Evolutionary conservation across 1,140 invertebrate species (phyloP).

Genomic region (Drosophila lacertosa): DNA sequence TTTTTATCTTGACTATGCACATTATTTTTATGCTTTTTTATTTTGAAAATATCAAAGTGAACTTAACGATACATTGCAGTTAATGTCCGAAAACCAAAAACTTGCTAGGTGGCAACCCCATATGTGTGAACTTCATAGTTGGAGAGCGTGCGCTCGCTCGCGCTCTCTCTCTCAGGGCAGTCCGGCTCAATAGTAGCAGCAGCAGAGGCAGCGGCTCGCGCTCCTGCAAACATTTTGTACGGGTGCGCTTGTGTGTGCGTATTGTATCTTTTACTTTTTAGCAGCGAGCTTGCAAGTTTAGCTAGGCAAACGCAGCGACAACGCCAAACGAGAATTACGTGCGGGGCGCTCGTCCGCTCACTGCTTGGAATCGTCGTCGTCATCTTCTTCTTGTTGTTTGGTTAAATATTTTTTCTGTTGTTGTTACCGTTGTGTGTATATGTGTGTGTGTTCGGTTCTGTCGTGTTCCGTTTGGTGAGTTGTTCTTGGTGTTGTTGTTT

Average conservation of each 20-base stretch:
- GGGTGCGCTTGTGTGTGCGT: conserved; percentile 46
- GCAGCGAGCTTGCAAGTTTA: conserved; percentile 77
- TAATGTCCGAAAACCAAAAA: background rate
- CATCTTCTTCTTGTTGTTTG: conserved; percentile 12
- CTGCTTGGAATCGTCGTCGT: conserved; percentile 23
- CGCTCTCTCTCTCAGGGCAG: conserved; percentile 29
- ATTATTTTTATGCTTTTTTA: too few relatives aligned
- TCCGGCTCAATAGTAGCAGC: conserved; percentile 14
- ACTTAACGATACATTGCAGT: background rate
- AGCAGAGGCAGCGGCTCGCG: conserved; percentile 14
- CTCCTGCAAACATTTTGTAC: conserved; percentile 71
- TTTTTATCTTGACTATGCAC: too few relatives aligned
- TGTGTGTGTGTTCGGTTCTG: background rate
- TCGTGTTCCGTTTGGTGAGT: conserved; percentile 12
- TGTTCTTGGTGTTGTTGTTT: conserved; percentile 19
- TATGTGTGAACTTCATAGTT: conserved; percentile 51
- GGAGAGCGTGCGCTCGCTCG: conserved; percentile 35
- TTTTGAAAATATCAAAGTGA: background rate
- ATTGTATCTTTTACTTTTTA: conserved; percentile 81
- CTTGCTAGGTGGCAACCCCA: conserved; percentile 55
- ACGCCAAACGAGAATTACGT: conserved; percentile 59
- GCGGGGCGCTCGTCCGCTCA: conserved; percentile 41
- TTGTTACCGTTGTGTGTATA: background rate
- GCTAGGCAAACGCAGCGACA: conserved; percentile 66
- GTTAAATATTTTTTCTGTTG: conserved; percentile 18